Percentiles rank a stretch among this genome's conserved stretches.
phyloP scores from a whole-genome alignment of 2,888 invertebrate species.

The Volucella bombylans region DNA sequence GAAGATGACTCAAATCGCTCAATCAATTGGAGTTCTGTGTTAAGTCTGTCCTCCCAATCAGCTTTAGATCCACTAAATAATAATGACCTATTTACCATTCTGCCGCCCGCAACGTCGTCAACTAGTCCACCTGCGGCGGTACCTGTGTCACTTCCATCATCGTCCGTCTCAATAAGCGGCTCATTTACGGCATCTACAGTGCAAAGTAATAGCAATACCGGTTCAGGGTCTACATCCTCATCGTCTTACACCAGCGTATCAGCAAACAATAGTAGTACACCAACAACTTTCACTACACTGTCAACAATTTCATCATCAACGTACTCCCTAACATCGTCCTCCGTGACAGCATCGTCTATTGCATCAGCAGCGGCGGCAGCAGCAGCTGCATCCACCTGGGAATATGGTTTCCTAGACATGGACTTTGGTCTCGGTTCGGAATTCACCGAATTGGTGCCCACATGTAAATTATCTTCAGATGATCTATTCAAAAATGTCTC shows the following conservation, averaged over 20 bases:
- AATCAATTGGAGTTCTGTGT: constrained; percentile 95
- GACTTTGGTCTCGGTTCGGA: constrained; percentile 83
- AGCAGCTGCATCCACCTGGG: constrained; percentile 80
- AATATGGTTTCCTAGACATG: constrained; percentile 82
- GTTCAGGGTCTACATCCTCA: constrained; percentile 63
- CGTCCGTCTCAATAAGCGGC: constrained; percentile 79
- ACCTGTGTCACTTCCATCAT: constrained; percentile 75
- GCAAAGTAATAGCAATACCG: constrained; percentile 54
- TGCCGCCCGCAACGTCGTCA: constrained; percentile 78
- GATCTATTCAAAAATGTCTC: constrained; percentile 83
- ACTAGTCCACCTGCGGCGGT: constrained; percentile 79
- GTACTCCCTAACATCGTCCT: constrained; percentile 80
- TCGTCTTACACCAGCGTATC: constrained; percentile 53
- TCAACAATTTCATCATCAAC: constrained; percentile 80
- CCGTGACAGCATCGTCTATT: constrained; percentile 75
- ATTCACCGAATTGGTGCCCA: constrained; percentile 83
- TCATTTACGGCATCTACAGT: constrained; percentile 77
- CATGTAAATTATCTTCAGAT: constrained; percentile 84
- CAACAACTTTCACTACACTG: constrained; percentile 80
- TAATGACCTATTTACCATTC: constrained; percentile 87
- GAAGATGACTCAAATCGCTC: constrained; percentile 89
- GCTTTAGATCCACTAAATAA: constrained; percentile 91
- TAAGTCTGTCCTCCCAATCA: constrained; percentile 92
- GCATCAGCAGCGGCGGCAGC: constrained; percentile 76
- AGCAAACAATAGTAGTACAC: constrained; percentile 71